Percentiles rank a stretch among this genome's conserved stretches.
phyloP scores from a whole-genome alignment of 2,888 invertebrate species.

The Galeopsomyia nigrocyanea region DNA sequence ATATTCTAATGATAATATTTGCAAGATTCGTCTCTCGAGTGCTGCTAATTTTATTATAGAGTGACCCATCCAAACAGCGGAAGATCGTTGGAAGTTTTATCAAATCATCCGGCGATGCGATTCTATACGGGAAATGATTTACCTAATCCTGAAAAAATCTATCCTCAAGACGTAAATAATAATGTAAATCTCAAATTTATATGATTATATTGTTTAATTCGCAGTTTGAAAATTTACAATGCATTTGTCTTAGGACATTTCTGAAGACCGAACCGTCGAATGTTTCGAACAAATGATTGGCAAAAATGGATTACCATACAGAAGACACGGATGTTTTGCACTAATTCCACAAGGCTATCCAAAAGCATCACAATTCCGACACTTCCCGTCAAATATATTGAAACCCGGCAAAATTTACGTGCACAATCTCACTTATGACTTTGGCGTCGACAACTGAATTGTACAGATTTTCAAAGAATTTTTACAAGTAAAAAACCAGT shows the following conservation, averaged over 20 bases:
- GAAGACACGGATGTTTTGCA: slow-evolving; percentile 71
- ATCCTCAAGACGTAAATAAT: slow-evolving; percentile 31
- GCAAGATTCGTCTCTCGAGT: not conserved
- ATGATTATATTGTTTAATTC: slow-evolving; percentile 35
- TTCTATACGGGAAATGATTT: slow-evolving; percentile 73
- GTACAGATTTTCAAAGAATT: not conserved
- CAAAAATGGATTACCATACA: slow-evolving; percentile 71
- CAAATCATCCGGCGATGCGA: slow-evolving; percentile 73
- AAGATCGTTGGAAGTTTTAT: slow-evolving; percentile 70
- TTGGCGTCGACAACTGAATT: slow-evolving; percentile 51
- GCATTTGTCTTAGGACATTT: not conserved
- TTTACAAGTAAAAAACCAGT: not conserved
- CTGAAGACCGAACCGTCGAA: not conserved
- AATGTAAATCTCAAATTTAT: slow-evolving; percentile 29
- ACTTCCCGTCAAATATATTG: slow-evolving; percentile 65
- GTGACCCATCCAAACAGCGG: slow-evolving; percentile 68
- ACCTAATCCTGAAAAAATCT: slow-evolving; percentile 55
- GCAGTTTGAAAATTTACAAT: no score
- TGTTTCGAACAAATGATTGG: slow-evolving; percentile 49
- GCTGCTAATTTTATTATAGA: slow-evolving; percentile 50
- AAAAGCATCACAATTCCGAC: slow-evolving; percentile 69
- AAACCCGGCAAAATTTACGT: slow-evolving; percentile 67
- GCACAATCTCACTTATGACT: slow-evolving; percentile 69
- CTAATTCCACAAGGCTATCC: slow-evolving; percentile 75
- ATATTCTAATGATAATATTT: slow-evolving; percentile 18